Percentiles rank a stretch among this genome's conserved stretches.
Conservation (phyloP, 1,140 invertebrate species). For the Pollicipes pollicipes region DNA sequence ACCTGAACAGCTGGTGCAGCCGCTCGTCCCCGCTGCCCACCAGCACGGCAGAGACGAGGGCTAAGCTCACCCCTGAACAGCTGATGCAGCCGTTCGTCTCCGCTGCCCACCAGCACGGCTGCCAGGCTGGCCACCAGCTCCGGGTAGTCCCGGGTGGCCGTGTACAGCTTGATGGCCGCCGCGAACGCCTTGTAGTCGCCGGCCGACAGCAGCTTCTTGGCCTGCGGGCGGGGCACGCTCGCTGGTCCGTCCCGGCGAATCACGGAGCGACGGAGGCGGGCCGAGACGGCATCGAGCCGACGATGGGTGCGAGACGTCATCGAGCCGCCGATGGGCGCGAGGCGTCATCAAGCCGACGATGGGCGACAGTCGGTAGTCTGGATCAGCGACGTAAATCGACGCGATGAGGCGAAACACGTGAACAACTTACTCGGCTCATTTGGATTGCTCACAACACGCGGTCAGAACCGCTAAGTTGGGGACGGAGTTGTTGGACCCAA, state of each 20-base stretch:
- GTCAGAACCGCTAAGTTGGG: neutral
- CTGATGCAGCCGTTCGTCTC: conserved; percentile 8
- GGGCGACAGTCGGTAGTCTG: neutral
- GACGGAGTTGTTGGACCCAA: no score
- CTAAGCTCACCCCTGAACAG: conserved; percentile 15
- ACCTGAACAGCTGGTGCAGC: no score
- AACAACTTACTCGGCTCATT: neutral
- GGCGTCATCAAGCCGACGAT: neutral
- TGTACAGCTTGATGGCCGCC: conserved; percentile 14
- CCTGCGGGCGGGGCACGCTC: conserved; percentile 6
- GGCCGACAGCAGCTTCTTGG: conserved; percentile 11
- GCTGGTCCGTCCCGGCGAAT: neutral
- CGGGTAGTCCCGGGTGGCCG: conserved; percentile 11
- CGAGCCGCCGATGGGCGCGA: neutral
- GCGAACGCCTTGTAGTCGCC: conserved; percentile 13
- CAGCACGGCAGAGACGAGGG: no score
- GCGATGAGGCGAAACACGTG: conserved; percentile 4
- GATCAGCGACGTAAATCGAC: conserved; percentile 9
- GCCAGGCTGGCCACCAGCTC: conserved; percentile 6
- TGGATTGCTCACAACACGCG: neutral
- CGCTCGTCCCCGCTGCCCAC: no score
- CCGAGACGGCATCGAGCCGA: neutral
- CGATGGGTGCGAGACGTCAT: neutral
- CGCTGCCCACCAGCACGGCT: conserved; percentile 6
- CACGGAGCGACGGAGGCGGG: no score